Base-by-base conservation (phyloP, 2,113 vertebrate genomes). In the Takifugu bimaculatus region DNA sequence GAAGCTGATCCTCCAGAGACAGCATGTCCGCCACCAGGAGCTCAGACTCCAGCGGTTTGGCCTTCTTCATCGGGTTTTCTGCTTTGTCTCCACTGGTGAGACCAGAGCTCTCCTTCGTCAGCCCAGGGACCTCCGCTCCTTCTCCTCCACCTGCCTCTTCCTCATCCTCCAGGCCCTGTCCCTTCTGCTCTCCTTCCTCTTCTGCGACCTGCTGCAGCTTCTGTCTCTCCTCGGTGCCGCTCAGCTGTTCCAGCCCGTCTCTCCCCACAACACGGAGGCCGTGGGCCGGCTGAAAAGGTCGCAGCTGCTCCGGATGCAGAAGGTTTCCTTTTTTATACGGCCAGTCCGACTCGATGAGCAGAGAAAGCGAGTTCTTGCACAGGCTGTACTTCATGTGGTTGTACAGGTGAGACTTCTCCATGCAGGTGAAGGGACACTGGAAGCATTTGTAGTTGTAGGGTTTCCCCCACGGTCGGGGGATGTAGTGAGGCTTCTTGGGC, bases 371-470 rank as follows among this genome's bases (percentile, higher is more conserved):
- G 88, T 98, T 97, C 84, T 99, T 97, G 74, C 97, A 99, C 72
- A 99, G 91, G 85, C 97, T 98, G 90, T 98, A 98, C 89, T 99
- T 99, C 97, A 99, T 99, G 80, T 99, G 97, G 88, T 99, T 99
- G 89, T 99, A 99, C 5, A 99, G 94, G 74, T 99, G 97, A 0
- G 97, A 98, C 77, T 99, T 99, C 91, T 99, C 97, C 93, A 99
- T 95, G 91, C 97, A 99, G 45, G 97, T 99, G 90, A 99, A 99
- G 11, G 97, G 97, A 9, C 97, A 99, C 84, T 99, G 97, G 89
- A 99, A 99, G 62, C 97, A 99, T 72, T 99, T 99, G 91, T 99
- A 99, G 77, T 99, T 99, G 89, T 98, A 99, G 0, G 97, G 97
- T 58, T 99, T 99, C 6, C 97, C 97, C 93, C 96, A 97, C 0